Evolutionary conservation across 1,140 invertebrate species (phyloP).

Genomic region (Uloborus diversus): DNA sequence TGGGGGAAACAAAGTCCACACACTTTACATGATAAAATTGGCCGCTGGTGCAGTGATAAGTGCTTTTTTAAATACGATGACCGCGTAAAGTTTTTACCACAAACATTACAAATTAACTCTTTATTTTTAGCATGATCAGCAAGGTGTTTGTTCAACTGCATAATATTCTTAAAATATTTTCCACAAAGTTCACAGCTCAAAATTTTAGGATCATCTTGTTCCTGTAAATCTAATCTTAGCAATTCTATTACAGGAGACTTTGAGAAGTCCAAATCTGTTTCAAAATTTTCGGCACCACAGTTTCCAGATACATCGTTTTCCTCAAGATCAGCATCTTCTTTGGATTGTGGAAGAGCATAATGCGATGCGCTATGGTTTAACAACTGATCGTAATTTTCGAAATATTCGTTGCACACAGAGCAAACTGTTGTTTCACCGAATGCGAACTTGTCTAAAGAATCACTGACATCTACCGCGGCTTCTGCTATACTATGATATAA

Average conservation of each 20-base stretch:
- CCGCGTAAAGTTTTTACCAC: not conserved
- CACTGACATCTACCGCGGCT: not conserved
- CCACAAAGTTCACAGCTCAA: too few relatives aligned
- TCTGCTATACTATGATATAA: slow-evolving; percentile 26
- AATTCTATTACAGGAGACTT: too few relatives aligned
- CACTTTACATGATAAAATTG: not conserved
- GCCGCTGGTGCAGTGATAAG: not conserved
- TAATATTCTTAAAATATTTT: too few relatives aligned
- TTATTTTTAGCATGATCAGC: not conserved
- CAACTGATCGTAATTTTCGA: slow-evolving; percentile 1
- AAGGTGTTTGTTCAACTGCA: not conserved
- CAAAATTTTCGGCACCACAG: too few relatives aligned
- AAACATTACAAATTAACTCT: not conserved
- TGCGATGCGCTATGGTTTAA: too few relatives aligned
- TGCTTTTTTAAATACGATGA: not conserved
- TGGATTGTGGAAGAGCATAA: too few relatives aligned
- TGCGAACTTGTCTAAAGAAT: not conserved
- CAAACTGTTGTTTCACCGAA: not conserved
- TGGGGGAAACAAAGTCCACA: not conserved
- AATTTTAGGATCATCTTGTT: too few relatives aligned
- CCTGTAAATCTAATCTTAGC: too few relatives aligned
- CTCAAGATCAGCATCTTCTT: too few relatives aligned
- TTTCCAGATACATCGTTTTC: too few relatives aligned
- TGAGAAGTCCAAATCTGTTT: too few relatives aligned
- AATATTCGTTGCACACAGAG: slow-evolving; percentile 4